Base-by-base conservation (phyloP, 2,113 vertebrate species). In the Etia nguti region DNA sequence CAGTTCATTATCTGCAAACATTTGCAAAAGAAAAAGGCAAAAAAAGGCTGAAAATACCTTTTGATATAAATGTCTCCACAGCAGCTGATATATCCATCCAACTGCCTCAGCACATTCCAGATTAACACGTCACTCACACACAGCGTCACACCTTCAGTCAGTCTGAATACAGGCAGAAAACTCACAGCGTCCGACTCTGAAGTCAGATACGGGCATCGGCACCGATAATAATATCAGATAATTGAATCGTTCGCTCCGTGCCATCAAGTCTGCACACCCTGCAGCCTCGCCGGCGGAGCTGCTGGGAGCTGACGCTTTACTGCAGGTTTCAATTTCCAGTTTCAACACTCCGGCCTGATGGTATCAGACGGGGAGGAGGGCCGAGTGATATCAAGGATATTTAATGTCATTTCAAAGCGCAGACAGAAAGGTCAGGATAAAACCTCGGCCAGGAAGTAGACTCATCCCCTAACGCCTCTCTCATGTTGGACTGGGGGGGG, bases 181-280 rank as follows among this genome's bases (percentile, higher is more conserved):
- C 38, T 55, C 54, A 0, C 56, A 13, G 62, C 46, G 5, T 2
- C 36, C 3, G 70, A 50, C 62, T 82, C 8, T 50, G 29, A 38
- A 60, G 10, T 75, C 70, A 81, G 24, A 86, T 24, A n/a, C 12
- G 2, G 20, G 34, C 46, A 3, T 57, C 59, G 2, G 16, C 55
- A 60, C 7, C 41, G 29, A 86, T 87, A 79, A 89, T 88, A 86
- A 57, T 88, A 93, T 93, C 92, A 93, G 83, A 90, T 93, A 81
- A 93, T 91, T 93, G 84, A 88, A 91, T 90, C 92, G 26, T 85
- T 85, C n/a, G 24, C 48, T 80, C 77, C 22, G 20, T 36, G 85
- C 83, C 88, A 73, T 81, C 46, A 13, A 20, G 41, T 10, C 68
- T 18, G 60, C 8, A 0, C 4, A 10, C 13, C 68, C 82, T 12